Evolutionary conservation across 2,797 vertebrate genomes (phyloP).

Genomic region (Fratercula arctica): DNA sequence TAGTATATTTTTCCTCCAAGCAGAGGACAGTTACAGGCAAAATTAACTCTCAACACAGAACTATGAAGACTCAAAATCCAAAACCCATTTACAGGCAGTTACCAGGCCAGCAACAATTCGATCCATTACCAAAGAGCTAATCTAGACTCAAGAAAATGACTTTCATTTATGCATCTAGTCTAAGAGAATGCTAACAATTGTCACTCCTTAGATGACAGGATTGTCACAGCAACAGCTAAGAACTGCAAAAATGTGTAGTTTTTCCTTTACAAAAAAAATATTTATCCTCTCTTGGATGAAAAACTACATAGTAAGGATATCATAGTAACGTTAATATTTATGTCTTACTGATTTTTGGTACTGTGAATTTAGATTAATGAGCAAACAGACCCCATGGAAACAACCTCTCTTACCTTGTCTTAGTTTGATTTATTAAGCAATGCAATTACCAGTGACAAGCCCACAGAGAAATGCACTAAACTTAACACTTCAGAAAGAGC

Average conservation of each 20-base stretch:
- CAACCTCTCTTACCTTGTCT: slow-evolving; percentile 49
- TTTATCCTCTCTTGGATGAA: background rate
- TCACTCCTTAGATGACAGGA: background rate
- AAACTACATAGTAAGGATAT: background rate
- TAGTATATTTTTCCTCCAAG: background rate
- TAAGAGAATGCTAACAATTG: background rate
- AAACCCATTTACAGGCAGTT: slow-evolving; percentile 6
- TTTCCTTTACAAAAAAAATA: background rate
- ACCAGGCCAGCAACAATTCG: background rate
- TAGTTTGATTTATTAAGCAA: slow-evolving; percentile 67
- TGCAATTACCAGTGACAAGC: slow-evolving; percentile 64
- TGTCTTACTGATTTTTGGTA: background rate
- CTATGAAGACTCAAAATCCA: background rate
- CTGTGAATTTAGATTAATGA: slow-evolving; percentile 40
- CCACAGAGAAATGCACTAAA: slow-evolving; percentile 36
- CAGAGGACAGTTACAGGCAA: background rate
- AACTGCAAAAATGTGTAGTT: background rate
- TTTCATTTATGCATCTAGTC: background rate
- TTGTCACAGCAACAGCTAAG: background rate
- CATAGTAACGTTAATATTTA: background rate
- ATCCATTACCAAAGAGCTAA: background rate
- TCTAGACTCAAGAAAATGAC: background rate
- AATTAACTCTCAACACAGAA: slow-evolving; percentile 6
- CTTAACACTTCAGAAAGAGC: slow-evolving; percentile 19
- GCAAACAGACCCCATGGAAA: slow-evolving; percentile 44